Evolutionary conservation across 2,113 vertebrate species (phyloP).

Genomic region (Triplophysa dalaica): DNA sequence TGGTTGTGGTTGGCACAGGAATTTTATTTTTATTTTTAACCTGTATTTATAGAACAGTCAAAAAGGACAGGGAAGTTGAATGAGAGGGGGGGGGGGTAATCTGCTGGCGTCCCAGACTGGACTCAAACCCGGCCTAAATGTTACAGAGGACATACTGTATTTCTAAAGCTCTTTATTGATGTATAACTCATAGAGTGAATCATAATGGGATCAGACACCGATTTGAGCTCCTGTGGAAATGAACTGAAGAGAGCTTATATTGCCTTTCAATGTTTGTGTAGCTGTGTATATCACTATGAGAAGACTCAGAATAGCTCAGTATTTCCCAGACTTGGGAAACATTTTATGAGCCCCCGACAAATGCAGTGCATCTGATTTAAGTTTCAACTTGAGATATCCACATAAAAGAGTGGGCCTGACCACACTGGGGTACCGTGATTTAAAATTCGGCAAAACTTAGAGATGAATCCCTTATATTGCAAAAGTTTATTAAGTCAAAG

Average conservation of each 20-base stretch:
- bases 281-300: not conserved
- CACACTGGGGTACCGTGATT: no score
- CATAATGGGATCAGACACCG: not conserved
- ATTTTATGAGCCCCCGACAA: slow-evolving; percentile 31
- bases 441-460: no score
- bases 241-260: slow-evolving; percentile 25
- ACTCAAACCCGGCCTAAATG: not conserved
- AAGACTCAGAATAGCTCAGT: not conserved
- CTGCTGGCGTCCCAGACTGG: no score
- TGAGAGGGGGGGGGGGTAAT: no score
- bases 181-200: slow-evolving; percentile 19
- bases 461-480: no score
- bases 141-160: not conserved
- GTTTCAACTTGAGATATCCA: not conserved
- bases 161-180: not conserved
- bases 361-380: slow-evolving; percentile 36
- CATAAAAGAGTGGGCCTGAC: not conserved
- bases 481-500: no score
- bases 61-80: no score
- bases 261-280: slow-evolving; percentile 26
- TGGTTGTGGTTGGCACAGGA: no score
- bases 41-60: no score
- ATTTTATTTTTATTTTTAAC: no score
- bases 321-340: slow-evolving; percentile 11
- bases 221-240: not conserved